These are phyloP conservation scores for Sebastolobus altivelis DNA, from an alignment of 2,797 vertebrate species.

Conservation along the genomic window DNA sequence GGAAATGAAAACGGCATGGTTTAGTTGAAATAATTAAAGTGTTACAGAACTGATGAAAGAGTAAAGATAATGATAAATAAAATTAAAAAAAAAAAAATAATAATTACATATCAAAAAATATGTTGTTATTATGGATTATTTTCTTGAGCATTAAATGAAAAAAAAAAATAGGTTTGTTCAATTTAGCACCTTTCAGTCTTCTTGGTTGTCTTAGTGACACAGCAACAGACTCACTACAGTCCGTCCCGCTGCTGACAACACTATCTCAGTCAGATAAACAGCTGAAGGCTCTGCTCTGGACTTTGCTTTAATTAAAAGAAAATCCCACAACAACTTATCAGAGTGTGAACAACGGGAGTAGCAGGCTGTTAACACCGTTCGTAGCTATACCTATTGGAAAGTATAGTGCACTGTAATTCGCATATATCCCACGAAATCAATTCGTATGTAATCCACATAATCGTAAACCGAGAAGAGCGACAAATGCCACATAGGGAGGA, in stretches of 20 bases:
- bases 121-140: neutral
- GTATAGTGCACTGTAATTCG: neutral
- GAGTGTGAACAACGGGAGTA: neutral
- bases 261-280: conserved; percentile 2
- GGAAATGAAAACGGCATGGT: neutral
- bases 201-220: neutral
- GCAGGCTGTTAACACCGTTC: neutral
- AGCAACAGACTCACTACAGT: neutral
- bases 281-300: neutral
- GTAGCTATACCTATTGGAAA: neutral
- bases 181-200: neutral
- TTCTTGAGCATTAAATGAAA: neutral
- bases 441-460: neutral
- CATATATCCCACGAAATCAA: neutral
- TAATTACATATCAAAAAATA: neutral
- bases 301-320: conserved; percentile 14
- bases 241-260: neutral
- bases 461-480: too few relatives aligned
- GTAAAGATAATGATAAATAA: too few relatives aligned
- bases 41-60: neutral
- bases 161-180: neutral
- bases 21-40: neutral
- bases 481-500: too few relatives aligned
- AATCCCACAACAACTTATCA: conserved; percentile 2
- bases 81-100: neutral